Conservation (phyloP, 2,113 vertebrate species). For the Cryptomyrus ogoouensis region DNA sequence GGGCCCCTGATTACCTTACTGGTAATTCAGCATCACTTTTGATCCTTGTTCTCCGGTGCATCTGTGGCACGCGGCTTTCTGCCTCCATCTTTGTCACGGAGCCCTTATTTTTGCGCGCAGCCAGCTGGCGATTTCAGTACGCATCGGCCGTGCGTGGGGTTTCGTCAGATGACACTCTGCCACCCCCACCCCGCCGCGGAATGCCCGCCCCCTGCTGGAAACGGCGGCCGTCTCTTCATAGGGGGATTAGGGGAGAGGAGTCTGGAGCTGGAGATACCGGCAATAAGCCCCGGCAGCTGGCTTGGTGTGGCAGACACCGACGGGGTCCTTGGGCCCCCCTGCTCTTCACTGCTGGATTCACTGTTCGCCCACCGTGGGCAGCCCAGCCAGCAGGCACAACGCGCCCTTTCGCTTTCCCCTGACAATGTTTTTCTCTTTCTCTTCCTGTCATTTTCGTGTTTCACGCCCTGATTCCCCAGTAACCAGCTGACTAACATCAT, state of each 20-base stretch:
- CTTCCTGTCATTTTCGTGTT: not conserved
- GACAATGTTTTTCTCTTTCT: not conserved
- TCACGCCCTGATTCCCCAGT: not conserved
- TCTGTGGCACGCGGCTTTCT: not conserved
- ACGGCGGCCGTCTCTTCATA: not conserved
- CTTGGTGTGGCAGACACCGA: not conserved
- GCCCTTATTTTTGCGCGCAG: not conserved
- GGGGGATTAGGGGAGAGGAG: not conserved
- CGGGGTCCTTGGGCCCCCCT: not conserved
- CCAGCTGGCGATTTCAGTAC: not conserved
- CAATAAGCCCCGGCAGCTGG: not conserved
- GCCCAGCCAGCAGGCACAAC: not conserved
- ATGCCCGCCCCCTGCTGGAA: not conserved
- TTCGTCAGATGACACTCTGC: not conserved
- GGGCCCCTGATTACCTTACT: not conserved
- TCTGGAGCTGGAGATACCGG: not conserved
- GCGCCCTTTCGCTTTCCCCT: not conserved
- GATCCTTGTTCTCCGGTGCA: not conserved
- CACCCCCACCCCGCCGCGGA: not conserved
- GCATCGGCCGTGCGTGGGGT: not conserved
- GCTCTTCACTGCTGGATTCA: not conserved
- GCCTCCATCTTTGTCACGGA: not conserved
- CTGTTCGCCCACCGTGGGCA: not conserved
- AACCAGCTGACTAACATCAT: not conserved
- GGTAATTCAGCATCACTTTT: not conserved